A percentile compares a stretch with the other conserved stretches of the same genome.
phyloP scores from a whole-genome alignment of 2,888 invertebrate genomes.

The Slavum lentiscoides region DNA sequence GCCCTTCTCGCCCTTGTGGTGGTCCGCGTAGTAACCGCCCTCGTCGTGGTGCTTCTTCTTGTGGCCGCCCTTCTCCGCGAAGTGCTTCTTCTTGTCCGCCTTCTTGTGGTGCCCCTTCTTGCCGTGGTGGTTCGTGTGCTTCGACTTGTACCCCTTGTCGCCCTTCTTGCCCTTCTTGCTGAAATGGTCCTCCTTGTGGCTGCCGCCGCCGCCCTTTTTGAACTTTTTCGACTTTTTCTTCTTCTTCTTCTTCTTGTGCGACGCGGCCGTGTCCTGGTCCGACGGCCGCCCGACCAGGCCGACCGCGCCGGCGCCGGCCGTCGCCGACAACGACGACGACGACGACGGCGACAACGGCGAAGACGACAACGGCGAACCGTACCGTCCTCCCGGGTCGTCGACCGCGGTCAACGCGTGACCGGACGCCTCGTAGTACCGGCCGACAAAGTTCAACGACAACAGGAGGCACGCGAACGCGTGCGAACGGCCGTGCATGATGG shows the following conservation, averaged over 20 bases:
- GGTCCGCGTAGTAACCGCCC: slow-evolving; percentile 69
- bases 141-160: slow-evolving; percentile 72
- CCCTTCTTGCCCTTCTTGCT: slow-evolving; percentile 71
- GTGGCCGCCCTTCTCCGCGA: slow-evolving; percentile 67
- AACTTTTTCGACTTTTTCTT: slow-evolving; percentile 60
- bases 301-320: background rate
- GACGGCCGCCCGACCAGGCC: too few relatives aligned
- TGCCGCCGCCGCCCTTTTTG: slow-evolving; percentile 70
- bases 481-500: slow-evolving; percentile 10
- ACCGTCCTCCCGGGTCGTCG: slow-evolving; percentile 38
- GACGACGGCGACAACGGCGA: slow-evolving; percentile 56
- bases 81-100: slow-evolving; percentile 66
- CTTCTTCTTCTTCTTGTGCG: slow-evolving; percentile 60
- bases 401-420: slow-evolving; percentile 58
- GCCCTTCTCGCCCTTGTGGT: slow-evolving; percentile 70
- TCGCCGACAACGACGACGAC: slow-evolving; percentile 61
- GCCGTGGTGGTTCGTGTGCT: slow-evolving; percentile 71
- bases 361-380: background rate
- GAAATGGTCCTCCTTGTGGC: slow-evolving; percentile 69
- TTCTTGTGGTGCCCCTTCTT: slow-evolving; percentile 77
- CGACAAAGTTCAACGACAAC: slow-evolving; percentile 15
- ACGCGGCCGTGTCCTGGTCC: slow-evolving; percentile 59
- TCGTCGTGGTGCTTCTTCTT: slow-evolving; percentile 69
- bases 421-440: slow-evolving; percentile 6
- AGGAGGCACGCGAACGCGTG: slow-evolving; percentile 16